phyloP scores from a whole-genome alignment of 2,888 invertebrate species.

The Neoscelio sp. region DNA sequence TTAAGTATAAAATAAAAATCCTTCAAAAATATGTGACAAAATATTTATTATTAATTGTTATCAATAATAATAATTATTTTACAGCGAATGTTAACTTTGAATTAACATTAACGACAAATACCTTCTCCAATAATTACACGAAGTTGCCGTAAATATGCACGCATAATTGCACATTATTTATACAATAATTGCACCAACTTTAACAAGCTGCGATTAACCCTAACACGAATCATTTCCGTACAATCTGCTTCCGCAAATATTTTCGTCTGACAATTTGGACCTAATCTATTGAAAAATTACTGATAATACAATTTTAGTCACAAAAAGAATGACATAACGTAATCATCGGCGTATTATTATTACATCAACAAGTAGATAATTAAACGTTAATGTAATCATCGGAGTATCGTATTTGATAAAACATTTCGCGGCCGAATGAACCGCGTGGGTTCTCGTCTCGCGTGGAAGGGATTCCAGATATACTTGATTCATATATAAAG shows the following conservation, averaged over 20 bases:
- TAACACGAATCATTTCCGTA: too few relatives aligned
- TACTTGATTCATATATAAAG: slow-evolving; percentile 75
- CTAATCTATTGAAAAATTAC: not conserved
- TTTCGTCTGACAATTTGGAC: not conserved
- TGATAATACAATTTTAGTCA: slow-evolving; percentile 21
- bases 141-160: too few relatives aligned
- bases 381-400: not conserved
- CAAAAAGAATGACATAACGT: not conserved
- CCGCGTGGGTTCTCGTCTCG: too few relatives aligned
- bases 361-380: slow-evolving; percentile 27
- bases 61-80: too few relatives aligned
- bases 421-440: slow-evolving; percentile 16
- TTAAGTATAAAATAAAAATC: too few relatives aligned
- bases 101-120: too few relatives aligned
- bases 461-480: slow-evolving; percentile 14
- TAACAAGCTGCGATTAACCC: slow-evolving; percentile 13
- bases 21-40: too few relatives aligned
- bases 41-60: too few relatives aligned
- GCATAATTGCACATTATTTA: too few relatives aligned
- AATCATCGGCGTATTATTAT: slow-evolving; percentile 23
- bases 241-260: not conserved
- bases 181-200: not conserved
- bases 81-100: too few relatives aligned
- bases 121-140: too few relatives aligned
- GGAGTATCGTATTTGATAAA: slow-evolving; percentile 19